Base-by-base conservation (phyloP, 2,113 vertebrate species). In the Microcebus ravelobensis region DNA sequence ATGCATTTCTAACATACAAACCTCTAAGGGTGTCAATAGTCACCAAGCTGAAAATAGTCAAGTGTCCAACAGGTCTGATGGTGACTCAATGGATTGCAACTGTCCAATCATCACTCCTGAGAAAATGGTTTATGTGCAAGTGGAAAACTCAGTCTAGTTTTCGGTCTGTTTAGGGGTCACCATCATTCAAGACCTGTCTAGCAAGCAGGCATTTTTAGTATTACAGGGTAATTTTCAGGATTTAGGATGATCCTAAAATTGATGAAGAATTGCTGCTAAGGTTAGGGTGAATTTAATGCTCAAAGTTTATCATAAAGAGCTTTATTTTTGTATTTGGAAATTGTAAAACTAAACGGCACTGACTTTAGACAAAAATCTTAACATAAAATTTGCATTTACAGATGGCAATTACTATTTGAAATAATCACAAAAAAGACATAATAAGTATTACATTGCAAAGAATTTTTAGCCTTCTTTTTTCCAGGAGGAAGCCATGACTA, bases 171-270 rank as follows among this genome's bases (percentile, higher is more conserved):
- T 83, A 71, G 36, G 48, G 87, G 39, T 93, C 42, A 81, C 48
- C 31, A 18, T 88, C 59, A 96, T 73, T 96, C 48, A 87, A 93
- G 83, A 94, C 29, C 42, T 18, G 2, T 81, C 76, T 80, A 81
- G 68, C 6, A 27, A 74, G 34, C n/a, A 87, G 87, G 77, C 20
- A 84, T 95, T 90, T 90, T 92, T 80, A 92, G 77, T 29, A 95
- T 87, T 68, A 85, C 4, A 67, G 45, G 7, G 48, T 42, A 27
- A 92, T 96, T 90, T 95, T 39, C 21, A 82, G 57, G 95, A 95
- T 92, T 96, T 95, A 87, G 31, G 67, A 91, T 42, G 52, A 84
- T 95, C 63, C 70, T 90, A 92, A 97, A 97, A 87, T 85, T 82
- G 87, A 77, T 73, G n/a, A 94, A 95, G 48, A 77, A 81, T 71